phyloP scores from a whole-genome alignment of 2,113 vertebrate genomes.

The Haliaeetus leucogaster region DNA sequence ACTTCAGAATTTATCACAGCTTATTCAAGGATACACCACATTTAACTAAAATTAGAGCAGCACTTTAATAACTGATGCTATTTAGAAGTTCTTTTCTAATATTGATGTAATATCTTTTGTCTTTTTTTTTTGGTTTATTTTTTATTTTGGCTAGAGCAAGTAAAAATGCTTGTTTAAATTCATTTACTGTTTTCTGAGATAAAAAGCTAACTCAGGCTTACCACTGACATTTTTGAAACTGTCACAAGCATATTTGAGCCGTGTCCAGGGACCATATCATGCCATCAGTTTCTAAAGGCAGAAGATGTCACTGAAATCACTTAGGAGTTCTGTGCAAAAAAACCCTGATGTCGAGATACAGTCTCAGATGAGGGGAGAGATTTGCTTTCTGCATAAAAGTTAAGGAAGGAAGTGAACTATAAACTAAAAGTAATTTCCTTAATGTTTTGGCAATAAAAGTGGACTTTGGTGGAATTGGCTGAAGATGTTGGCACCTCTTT shows the following conservation, averaged over 20 bases:
- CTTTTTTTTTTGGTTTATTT: background rate
- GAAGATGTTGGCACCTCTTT: background rate
- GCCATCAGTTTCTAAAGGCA: background rate
- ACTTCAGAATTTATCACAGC: background rate
- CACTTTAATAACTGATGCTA: background rate
- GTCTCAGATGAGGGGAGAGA: background rate
- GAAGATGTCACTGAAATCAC: background rate
- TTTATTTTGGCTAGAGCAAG: background rate
- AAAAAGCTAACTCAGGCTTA: constrained; percentile 24
- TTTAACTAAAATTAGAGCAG: background rate
- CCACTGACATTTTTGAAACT: constrained; percentile 42
- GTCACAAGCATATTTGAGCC: background rate
- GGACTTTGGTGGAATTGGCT: background rate
- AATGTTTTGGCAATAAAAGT: background rate
- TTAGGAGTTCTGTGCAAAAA: background rate
- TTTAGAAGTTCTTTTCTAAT: background rate
- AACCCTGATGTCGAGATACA: background rate
- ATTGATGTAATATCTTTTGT: background rate
- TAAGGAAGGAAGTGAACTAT: background rate
- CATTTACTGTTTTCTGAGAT: background rate
- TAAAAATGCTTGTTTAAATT: constrained; percentile 37
- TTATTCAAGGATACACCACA: background rate
- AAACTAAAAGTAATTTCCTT: background rate
- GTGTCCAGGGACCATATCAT: constrained; percentile 8
- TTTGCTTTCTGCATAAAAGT: background rate